Conservation (phyloP, 1,140 invertebrate genomes). For the Phocides pigmalion region DNA sequence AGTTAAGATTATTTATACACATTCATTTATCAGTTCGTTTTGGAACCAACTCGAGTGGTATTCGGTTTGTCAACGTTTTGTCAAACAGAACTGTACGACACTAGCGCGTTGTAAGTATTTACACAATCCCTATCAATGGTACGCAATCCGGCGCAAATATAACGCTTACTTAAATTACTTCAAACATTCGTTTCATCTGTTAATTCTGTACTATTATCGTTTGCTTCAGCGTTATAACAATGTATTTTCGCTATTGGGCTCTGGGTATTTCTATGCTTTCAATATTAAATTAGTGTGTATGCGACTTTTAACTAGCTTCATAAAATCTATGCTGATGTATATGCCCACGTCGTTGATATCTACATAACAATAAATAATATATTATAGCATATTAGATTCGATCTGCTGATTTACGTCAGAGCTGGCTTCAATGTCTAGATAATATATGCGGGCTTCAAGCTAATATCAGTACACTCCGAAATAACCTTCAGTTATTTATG, state of each 20-base stretch:
- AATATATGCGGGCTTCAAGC: constrained; percentile 81
- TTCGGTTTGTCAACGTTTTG: constrained; percentile 56
- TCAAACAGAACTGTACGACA: constrained; percentile 62
- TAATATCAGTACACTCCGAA: constrained; percentile 66
- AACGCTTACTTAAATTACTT: constrained; percentile 75
- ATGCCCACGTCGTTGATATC: constrained; percentile 74
- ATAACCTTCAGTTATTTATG: constrained; percentile 46
- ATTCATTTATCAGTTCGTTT: constrained; percentile 68
- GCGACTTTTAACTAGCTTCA: constrained; percentile 80
- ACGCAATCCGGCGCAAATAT: constrained; percentile 66
- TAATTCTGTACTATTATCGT: constrained; percentile 80
- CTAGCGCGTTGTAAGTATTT: constrained; percentile 79
- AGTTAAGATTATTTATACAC: constrained; percentile 45
- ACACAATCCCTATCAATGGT: constrained; percentile 65
- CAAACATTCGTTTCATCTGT: constrained; percentile 76
- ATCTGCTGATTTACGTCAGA: constrained; percentile 77
- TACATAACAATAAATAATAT: constrained; percentile 61
- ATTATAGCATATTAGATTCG: constrained; percentile 78
- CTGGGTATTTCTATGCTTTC: constrained; percentile 82
- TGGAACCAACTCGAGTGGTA: constrained; percentile 54
- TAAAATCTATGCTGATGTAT: constrained; percentile 81
- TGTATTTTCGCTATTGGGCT: constrained; percentile 80
- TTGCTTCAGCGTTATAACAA: constrained; percentile 81
- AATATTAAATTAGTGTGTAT: constrained; percentile 83
- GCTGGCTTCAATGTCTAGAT: constrained; percentile 82